Base-by-base conservation (phyloP, 64 coral and sea anemone species). In the Catalaphyllia jardinei region DNA sequence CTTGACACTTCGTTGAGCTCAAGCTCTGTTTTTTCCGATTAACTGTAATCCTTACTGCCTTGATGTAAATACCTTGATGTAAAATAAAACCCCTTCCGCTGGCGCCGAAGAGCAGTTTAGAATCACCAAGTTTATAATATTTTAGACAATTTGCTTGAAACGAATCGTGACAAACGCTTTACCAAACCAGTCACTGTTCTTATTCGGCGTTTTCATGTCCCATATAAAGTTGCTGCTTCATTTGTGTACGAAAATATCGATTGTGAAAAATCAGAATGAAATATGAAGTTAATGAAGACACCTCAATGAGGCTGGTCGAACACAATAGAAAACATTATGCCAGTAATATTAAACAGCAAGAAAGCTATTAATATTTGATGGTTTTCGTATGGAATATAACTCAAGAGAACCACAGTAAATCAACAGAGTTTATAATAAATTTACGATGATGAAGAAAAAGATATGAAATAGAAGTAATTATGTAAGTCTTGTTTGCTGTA, bases 11-110 rank as follows among this genome's bases (percentile, higher is more conserved):
- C 81, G 0, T 11, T 71, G 19, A 85, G 81, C 33, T 67, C 63
- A 50, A 71, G 81, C 19, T 85, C 81, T 1, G 63, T 85, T 39
- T 85, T 52, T 85, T 85, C 81, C 10, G 81, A 85, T 85, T 85
- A 52, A 64, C 2, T 19, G 19, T 51, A 54, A 54, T 60, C 17
- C 2, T 31, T 29, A 30, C 28, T 62, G 12, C 15, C 31, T 10
- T 31, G 52, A 18, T 31, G 17, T 80, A 9, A 24, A n/a, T n/a
- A n/a, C 15, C 31, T 10, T 31, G 52, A 18, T 31, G 17, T 80
- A 9, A 24, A n/a, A n/a, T n/a, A n/a, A n/a, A n/a, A n/a, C n/a
- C n/a, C n/a, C n/a, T n/a, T n/a, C n/a, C n/a, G n/a, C n/a, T n/a
- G n/a, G n/a, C n/a, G n/a, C 52, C 2, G 54, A 22, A 77, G 31